phyloP scores from a whole-genome alignment of 2,888 invertebrate species.

The Lumbricus terrestris region DNA sequence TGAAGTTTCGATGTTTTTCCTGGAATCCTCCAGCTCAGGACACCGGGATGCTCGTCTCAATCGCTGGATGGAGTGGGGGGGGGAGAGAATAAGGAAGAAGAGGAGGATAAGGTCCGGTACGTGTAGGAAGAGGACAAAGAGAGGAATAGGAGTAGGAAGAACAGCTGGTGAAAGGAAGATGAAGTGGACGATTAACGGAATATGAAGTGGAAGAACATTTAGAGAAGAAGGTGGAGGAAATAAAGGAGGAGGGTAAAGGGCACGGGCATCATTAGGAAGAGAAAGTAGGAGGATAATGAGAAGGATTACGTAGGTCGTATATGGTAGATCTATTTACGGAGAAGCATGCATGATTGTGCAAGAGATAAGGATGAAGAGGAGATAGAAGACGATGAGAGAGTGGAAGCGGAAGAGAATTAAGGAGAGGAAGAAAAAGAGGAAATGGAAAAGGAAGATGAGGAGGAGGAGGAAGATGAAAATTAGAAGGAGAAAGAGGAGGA shows the following conservation, averaged over 20 bases:
- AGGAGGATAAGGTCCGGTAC: neutral
- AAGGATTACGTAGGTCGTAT: neutral
- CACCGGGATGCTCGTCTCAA: neutral
- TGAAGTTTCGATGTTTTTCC: neutral
- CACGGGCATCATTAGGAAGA: neutral
- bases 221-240: too few species aligned
- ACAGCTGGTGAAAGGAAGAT: neutral
- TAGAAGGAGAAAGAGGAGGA: too few species aligned
- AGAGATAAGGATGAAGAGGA: neutral
- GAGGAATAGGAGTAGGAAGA: neutral
- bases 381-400: neutral
- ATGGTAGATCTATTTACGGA: too few species aligned
- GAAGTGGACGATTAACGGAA: too few species aligned
- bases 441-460: neutral
- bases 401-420: neutral
- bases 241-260: too few species aligned
- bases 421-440: neutral
- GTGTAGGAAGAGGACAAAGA: neutral
- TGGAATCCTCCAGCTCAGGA: neutral
- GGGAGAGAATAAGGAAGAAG: neutral
- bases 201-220: too few species aligned
- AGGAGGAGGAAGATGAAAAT: neutral
- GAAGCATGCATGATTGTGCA: too few species aligned
- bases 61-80: neutral
- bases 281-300: neutral